Base-by-base conservation (phyloP, 1,140 invertebrate genomes). In the Rhagoletis pomonella region DNA sequence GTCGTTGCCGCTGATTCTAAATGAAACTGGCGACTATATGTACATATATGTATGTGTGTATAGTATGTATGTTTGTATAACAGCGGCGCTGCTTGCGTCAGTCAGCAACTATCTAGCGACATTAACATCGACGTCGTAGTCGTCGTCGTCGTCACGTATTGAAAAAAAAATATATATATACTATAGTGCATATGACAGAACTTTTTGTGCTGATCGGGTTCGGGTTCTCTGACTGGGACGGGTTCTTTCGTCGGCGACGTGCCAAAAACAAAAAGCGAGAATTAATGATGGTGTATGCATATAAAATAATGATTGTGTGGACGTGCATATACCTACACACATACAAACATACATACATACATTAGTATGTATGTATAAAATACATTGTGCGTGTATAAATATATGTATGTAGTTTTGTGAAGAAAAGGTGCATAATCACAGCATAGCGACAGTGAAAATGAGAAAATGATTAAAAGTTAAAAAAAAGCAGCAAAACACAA, bases 181-280 rank as follows among this genome's bases (percentile, higher is more conserved):
- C 29, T 29, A 29, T 29, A 29, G 29, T 29, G 3, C 39, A 67
- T 67, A 67, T 39, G 42, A 81, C 17, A 81, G 47, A 77, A 81
- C 17, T 81, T 12, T 81, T 81, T 47, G 42, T 81, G 73, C 6
- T 50, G 73, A 55, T 81, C 73, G 44, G 73, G 73, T 81, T 81
- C 47, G 73, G 73, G 29, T 29, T 81, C 19, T 81, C 42, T 81
- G 73, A 81, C 73, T 81, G 73, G 47, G 73, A 81, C 73, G 73
- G 73, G 73, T 81, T 81, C 73, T 81, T 81, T 55, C n/a, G 73
- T 81, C 73, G 73, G 73, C 73, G 73, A 81, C 73, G 47, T 81
- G 73, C 73, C 73, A 81, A 81, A 81, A 81, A 81, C 73, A 81
- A 81, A 81, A 81, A 55, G 5, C 73, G 17, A 7, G 42, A 55